Percentiles rank a stretch among this genome's conserved stretches.
Evolutionary conservation across 2,797 vertebrate genomes (phyloP).

Genomic region (Tadarida brasiliensis): DNA sequence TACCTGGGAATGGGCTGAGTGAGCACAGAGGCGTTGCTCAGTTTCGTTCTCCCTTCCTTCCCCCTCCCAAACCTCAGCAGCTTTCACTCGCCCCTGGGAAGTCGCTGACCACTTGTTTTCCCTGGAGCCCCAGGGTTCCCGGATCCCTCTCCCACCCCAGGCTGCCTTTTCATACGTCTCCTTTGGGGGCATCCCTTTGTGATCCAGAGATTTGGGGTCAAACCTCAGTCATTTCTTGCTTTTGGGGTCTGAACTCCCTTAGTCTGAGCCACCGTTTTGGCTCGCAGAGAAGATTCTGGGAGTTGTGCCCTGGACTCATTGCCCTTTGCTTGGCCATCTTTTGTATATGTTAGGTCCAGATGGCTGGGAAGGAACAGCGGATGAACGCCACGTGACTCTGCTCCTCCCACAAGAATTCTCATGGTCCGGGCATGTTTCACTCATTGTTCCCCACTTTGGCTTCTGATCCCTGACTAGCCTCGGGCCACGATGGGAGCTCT

Average conservation of each 20-base stretch:
- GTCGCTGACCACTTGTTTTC: background rate
- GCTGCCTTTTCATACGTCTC: background rate
- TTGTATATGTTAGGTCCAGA: background rate
- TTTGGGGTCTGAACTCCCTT: background rate
- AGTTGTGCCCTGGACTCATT: background rate
- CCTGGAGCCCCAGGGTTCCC: background rate
- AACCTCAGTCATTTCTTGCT: background rate
- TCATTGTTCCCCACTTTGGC: background rate
- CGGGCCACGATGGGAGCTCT: background rate
- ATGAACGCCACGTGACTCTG: background rate
- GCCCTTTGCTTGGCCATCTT: conserved; percentile 10
- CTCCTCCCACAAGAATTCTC: background rate
- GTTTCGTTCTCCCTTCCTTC: background rate
- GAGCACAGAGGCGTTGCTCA: background rate
- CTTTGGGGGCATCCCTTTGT: background rate
- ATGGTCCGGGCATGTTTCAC: background rate
- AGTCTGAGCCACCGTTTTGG: background rate
- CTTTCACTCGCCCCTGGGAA: background rate
- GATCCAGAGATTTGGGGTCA: background rate
- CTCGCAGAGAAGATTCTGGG: background rate
- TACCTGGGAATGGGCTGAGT: background rate
- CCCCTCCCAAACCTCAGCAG: background rate
- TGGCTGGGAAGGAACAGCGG: background rate
- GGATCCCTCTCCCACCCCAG: background rate
- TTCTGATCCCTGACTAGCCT: background rate